Evolutionary conservation across 2,797 vertebrate genomes (phyloP), one percentile per base, ranked within the genome.

Genomic region (Notamacropus eugenii): DNA sequence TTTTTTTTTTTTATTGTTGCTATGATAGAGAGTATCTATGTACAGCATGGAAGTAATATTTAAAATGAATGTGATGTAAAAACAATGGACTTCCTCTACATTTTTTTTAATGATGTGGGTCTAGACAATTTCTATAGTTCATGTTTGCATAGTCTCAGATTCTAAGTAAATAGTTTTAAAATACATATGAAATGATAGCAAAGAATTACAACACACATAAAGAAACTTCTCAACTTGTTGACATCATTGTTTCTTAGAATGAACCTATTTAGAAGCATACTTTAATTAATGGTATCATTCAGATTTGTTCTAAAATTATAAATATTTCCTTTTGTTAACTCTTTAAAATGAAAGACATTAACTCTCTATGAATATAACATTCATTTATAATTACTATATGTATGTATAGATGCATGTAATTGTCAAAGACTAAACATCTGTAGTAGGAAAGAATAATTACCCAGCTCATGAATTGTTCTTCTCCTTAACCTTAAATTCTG

Each of bases 261-360:
- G 40, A 92, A 95, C 29, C 62, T 62, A 96, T 54, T n/a, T 40
- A 62, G 12, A 40, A 4, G 90, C 55, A 91, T 54, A 95, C 28
- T 58, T 90, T 57, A 92, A 31, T 46, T 28, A 19, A 95, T 19
- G 11, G 62, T 90, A 93, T 57, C 29, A 93, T 54, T 40, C 92
- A 93, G 4, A 46, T 28, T 91, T 82, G 29, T 54, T 95, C 29
- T 90, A 24, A 34, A 90, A n/a, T 31, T 59, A 92, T 54, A 95
- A 91, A 62, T 31, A 34, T 3, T 67, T 46, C 34, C 12, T 57
- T 82, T 55, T 90, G 54, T n/a, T 58, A 54, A 22, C 34, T 92
- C 50, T 93, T 24, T 52, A 56, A 13, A 22, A 91, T 52, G 19
- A 58, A 50, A 55, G 55, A 27, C 28, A 19, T 31, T 90, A 55